A percentile compares a stretch with the other conserved stretches of the same genome.
Evolutionary conservation across 1,140 invertebrate species (phyloP).

Genomic region (Micrasema minimum): DNA sequence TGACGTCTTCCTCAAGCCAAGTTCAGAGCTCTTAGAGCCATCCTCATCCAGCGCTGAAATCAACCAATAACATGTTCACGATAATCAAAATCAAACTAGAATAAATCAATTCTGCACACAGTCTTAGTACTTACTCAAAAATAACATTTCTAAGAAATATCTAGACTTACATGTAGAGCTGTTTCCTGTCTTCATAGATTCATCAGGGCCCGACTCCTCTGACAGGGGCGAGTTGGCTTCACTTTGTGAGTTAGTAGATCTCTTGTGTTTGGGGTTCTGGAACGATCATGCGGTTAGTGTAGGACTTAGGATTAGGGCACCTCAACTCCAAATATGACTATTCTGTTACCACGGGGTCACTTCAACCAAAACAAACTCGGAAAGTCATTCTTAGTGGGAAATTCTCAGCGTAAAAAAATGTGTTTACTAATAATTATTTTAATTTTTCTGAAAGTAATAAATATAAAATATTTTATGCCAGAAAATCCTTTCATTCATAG

Average conservation of each 20-base stretch:
- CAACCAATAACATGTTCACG: too few relatives aligned
- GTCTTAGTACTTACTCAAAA: too few relatives aligned
- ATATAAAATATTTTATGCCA: too few relatives aligned
- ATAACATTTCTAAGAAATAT: too few relatives aligned
- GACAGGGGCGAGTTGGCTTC: slow-evolving; percentile 36
- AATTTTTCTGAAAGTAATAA: too few relatives aligned
- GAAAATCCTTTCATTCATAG: too few relatives aligned
- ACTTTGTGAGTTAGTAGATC: slow-evolving; percentile 20
- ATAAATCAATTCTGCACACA: too few relatives aligned
- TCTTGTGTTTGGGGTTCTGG: slow-evolving; percentile 37
- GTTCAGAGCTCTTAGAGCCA: slow-evolving; percentile 1
- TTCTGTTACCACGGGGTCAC: not conserved
- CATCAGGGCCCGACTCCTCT: slow-evolving; percentile 46
- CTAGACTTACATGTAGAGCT: slow-evolving; percentile 21
- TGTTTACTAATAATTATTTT: too few relatives aligned
- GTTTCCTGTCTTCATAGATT: slow-evolving; percentile 25
- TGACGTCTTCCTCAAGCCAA: slow-evolving; percentile 34
- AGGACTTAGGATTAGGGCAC: slow-evolving; percentile 6
- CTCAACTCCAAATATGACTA: too few relatives aligned
- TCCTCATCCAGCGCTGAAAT: slow-evolving; percentile 36
- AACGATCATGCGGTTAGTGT: slow-evolving; percentile 48
- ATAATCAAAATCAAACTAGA: too few relatives aligned
- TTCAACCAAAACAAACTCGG: not conserved
- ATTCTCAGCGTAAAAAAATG: not conserved
- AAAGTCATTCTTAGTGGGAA: not conserved